Evolutionary conservation across 2,113 vertebrate species (phyloP), one percentile per base, ranked within the genome.

Genomic region (Varanus komodoensis): DNA sequence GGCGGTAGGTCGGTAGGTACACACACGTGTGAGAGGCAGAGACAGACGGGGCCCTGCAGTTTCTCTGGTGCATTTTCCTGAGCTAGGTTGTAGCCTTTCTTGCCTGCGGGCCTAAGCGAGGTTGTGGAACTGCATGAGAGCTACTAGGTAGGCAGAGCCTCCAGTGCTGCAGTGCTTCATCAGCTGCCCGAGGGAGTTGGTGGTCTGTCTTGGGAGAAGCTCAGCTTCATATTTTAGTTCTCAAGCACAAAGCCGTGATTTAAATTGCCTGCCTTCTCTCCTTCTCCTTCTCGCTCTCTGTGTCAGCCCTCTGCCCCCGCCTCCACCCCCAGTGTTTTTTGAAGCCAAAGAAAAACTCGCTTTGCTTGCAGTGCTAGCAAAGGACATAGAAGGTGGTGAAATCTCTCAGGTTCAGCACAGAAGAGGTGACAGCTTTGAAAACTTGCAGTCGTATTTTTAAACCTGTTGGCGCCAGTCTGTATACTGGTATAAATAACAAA

Each of bases 381-480:
- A 54, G 67, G 0, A 0, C n/a, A 19, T 15, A 32, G 32, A 44
- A 5, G 61, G 77, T 38, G 8, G 23, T 25, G 29, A 11, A 32
- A 71, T 15, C 14, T 52, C 64, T 81, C 61, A 6, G 80, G 50
- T 6, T n/a, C 0, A 0, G 57, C 32, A 2, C 64, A 79, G 77
- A 38, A 34, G 19, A 52, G 4, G 38, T 91, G 87, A 21, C 29
- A 4, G 54, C 6, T 79, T 79, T 74, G 78, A 73, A 54, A 87
- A 78, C 29, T 21, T 14, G 50, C 83, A 79, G 48, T 8, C 73
- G 38, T 75, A 23, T 87, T 85, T 89, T 89, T 82, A 82, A 92
- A 25, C 23, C 14, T 0, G 0, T 85, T 17, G 75, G 83, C 34
- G 89, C 64, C 77, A 83, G 11, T 52, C 85, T 1, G 73, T 0